A percentile compares a stretch with the other conserved stretches of the same genome.
phyloP scores from a whole-genome alignment of 2,888 invertebrate genomes.

The Cordilura impudica region DNA sequence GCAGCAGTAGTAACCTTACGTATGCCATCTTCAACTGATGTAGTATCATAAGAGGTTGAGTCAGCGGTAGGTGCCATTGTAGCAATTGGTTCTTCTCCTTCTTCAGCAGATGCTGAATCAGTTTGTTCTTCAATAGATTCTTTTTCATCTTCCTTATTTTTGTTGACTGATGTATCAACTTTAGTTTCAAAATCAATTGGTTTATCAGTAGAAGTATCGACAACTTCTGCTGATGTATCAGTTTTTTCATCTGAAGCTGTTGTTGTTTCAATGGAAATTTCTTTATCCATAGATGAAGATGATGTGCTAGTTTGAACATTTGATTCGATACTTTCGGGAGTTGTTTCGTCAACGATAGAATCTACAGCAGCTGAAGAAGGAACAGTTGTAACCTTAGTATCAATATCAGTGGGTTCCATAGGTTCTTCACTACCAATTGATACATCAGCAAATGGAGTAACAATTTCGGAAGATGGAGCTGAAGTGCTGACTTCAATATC shows the following conservation, averaged over 20 bases:
- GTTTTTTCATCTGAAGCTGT: constrained; percentile 18
- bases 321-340: not conserved
- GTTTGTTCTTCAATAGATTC: constrained; percentile 49
- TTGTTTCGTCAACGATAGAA: not conserved
- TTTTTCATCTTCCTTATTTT: constrained; percentile 2
- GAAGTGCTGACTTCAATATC: constrained; percentile 44
- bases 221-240: constrained; percentile 3
- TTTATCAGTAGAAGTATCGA: not conserved
- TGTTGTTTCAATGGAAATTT: not conserved
- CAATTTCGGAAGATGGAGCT: constrained; percentile 23
- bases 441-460: constrained; percentile 51
- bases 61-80: constrained; percentile 33
- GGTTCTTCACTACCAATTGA: no score
- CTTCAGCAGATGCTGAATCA: constrained; percentile 61
- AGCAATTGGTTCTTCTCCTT: constrained; percentile 54
- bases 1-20: constrained; percentile 40
- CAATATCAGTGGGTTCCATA: constrained; percentile 14
- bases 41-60: constrained; percentile 34
- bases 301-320: constrained; percentile 43
- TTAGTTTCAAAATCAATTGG: not conserved
- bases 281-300: constrained; percentile 51
- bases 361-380: not conserved
- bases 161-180: constrained; percentile 23
- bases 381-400: constrained; percentile 30
- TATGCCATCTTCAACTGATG: constrained; percentile 38